phyloP scores from a whole-genome alignment of 2,797 vertebrate species.

The Dendrocincla fuliginosa region DNA sequence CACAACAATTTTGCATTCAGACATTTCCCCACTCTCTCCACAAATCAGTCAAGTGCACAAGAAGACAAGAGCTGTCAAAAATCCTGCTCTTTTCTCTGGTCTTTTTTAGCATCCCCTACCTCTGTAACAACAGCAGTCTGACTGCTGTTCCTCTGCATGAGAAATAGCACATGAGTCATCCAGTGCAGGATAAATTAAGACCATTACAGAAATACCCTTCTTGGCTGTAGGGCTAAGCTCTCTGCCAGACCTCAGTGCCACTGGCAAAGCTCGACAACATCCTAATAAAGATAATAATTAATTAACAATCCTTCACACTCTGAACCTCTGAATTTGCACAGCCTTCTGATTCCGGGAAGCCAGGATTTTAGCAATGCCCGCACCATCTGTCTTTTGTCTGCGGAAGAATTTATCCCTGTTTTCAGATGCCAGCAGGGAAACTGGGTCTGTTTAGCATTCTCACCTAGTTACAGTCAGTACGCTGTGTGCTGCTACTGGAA shows the following conservation, averaged over 20 bases:
- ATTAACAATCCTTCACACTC: not conserved
- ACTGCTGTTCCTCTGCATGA: not conserved
- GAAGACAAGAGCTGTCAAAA: not conserved
- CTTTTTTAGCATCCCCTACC: not conserved
- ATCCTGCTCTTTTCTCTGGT: not conserved
- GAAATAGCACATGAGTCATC: not conserved
- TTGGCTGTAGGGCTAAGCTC: not conserved
- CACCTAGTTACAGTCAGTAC: conserved; percentile 60
- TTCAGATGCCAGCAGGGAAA: conserved; percentile 23
- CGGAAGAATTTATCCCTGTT: conserved; percentile 10
- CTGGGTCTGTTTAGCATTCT: conserved; percentile 59
- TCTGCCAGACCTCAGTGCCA: not conserved
- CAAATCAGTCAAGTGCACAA: not conserved
- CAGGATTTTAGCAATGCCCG: conserved; percentile 6
- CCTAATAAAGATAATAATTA: conserved; percentile 27
- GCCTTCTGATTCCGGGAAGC: not conserved
- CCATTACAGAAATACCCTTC: not conserved
- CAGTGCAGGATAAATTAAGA: not conserved
- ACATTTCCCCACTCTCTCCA: not conserved
- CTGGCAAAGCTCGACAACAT: not conserved
- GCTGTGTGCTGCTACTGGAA: conserved; percentile 58
- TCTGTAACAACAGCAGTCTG: not conserved
- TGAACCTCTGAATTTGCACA: not conserved
- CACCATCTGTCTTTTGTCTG: conserved; percentile 59
- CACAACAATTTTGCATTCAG: not conserved